phyloP scores from a whole-genome alignment of 2,113 vertebrate genomes.

The Spea bombifrons region DNA sequence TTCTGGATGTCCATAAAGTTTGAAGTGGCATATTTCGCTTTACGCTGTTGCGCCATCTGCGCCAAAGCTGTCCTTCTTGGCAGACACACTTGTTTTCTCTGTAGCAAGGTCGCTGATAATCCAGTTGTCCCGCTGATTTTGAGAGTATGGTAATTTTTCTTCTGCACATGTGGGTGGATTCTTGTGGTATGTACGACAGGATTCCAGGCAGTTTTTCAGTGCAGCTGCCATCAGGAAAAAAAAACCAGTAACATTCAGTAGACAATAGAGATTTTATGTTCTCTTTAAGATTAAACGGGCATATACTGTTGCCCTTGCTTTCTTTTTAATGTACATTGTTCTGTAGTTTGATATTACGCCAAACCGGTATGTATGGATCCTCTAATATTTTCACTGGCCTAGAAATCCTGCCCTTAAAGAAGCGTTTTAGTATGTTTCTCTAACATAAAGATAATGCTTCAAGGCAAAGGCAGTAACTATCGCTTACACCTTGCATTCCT shows the following conservation, averaged over 20 bases:
- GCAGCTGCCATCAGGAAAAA: conserved; percentile 23
- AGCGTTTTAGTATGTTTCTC: not conserved
- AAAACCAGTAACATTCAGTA: not conserved
- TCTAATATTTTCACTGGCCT: not conserved
- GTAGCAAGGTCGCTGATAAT: conserved; percentile 39
- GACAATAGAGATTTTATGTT: not conserved
- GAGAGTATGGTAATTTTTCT: conserved; percentile 32
- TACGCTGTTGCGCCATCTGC: conserved; percentile 29
- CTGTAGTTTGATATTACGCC: not conserved
- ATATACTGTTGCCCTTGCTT: not conserved
- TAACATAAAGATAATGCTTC: too few relatives aligned
- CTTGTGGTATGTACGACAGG: conserved; percentile 39
- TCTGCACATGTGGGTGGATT: conserved; percentile 40
- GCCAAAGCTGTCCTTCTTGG: conserved; percentile 35
- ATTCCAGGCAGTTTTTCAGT: conserved; percentile 32
- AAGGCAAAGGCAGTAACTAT: too few relatives aligned
- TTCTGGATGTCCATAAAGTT: conserved; percentile 9
- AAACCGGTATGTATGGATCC: not conserved
- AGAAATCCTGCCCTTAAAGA: not conserved
- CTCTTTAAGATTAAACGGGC: not conserved
- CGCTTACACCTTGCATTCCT: too few relatives aligned
- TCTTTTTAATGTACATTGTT: not conserved
- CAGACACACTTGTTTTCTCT: conserved; percentile 27
- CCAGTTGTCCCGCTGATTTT: conserved; percentile 32
- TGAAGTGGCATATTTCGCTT: not conserved